phyloP scores from a whole-genome alignment of 1,140 invertebrate genomes.

The Nasonia vitripennis region DNA sequence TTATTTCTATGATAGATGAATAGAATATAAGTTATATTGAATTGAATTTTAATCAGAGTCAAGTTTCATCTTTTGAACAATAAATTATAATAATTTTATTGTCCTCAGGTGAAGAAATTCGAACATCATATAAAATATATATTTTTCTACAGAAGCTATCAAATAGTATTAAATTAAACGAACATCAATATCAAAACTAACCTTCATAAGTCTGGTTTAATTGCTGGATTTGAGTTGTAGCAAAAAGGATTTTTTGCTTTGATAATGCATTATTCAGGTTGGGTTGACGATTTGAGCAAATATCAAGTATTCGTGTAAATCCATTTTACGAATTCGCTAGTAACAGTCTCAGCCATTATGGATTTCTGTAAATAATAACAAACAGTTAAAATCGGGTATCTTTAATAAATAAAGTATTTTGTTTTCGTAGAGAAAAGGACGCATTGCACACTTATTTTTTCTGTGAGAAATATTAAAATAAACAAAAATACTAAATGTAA shows the following conservation, averaged over 20 bases:
- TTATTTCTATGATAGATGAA: background rate
- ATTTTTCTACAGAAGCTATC: background rate
- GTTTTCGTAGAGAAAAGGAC: too few species aligned
- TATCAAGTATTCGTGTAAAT: background rate
- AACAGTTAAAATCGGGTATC: background rate
- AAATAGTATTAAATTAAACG: background rate
- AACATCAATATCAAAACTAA: background rate
- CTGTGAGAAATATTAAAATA: background rate
- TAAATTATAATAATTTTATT: constrained; percentile 30
- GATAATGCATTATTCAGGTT: background rate
- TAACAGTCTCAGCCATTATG: background rate
- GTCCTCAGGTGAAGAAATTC: constrained; percentile 46
- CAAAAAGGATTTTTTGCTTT: background rate
- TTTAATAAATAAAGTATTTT: too few species aligned
- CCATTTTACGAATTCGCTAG: background rate
- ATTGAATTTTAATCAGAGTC: constrained; percentile 22
- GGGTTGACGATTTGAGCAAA: background rate
- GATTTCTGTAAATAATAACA: background rate
- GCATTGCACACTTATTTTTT: background rate
- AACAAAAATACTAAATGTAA: background rate
- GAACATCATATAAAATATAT: constrained; percentile 39
- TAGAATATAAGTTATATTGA: background rate
- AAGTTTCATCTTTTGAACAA: constrained; percentile 36
- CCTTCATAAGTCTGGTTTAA: background rate
- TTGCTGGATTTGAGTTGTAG: background rate